Conservation (phyloP, 2,888 invertebrate genomes). For the Mythimna lalbum region DNA sequence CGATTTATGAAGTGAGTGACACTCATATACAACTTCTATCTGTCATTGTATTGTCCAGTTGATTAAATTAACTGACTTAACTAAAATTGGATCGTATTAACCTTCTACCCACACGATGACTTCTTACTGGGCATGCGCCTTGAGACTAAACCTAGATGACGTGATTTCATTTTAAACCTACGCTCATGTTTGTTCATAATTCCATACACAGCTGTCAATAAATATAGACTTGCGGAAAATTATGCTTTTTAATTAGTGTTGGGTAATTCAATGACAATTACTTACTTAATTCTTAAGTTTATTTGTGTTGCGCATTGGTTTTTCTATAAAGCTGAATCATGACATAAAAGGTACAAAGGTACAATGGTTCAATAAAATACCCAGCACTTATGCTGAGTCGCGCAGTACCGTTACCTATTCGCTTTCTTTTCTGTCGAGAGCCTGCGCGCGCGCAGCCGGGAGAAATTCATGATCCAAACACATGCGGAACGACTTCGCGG, state of each 20-base stretch:
- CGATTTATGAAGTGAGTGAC: neutral
- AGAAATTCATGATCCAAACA: conserved; percentile 73
- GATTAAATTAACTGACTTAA: conserved; percentile 64
- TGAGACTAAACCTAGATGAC: conserved; percentile 52
- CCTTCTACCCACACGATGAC: conserved; percentile 60
- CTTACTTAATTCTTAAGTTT: neutral
- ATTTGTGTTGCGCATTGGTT: neutral
- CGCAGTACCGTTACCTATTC: conserved; percentile 83
- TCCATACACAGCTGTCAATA: conserved; percentile 31
- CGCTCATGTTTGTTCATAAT: conserved; percentile 32
- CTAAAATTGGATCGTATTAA: conserved; percentile 61
- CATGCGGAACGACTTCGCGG: conserved; percentile 71
- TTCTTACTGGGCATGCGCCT: conserved; percentile 50
- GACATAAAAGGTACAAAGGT: conserved; percentile 6
- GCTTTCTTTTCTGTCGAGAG: conserved; percentile 82
- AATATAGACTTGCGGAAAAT: conserved; percentile 38
- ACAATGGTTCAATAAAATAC: conserved; percentile 63
- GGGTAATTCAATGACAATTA: conserved; percentile 1
- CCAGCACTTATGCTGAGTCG: conserved; percentile 73
- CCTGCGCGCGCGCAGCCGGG: conserved; percentile 68
- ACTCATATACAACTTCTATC: neutral
- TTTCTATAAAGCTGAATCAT: neutral
- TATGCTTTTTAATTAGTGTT: conserved; percentile 14
- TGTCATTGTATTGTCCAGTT: conserved; percentile 29
- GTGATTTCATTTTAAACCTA: conserved; percentile 58